A percentile compares a stretch with the other conserved stretches of the same genome.
Evolutionary conservation across 2,113 vertebrate genomes (phyloP).

Genomic region (Rhinoptilus africanus): DNA sequence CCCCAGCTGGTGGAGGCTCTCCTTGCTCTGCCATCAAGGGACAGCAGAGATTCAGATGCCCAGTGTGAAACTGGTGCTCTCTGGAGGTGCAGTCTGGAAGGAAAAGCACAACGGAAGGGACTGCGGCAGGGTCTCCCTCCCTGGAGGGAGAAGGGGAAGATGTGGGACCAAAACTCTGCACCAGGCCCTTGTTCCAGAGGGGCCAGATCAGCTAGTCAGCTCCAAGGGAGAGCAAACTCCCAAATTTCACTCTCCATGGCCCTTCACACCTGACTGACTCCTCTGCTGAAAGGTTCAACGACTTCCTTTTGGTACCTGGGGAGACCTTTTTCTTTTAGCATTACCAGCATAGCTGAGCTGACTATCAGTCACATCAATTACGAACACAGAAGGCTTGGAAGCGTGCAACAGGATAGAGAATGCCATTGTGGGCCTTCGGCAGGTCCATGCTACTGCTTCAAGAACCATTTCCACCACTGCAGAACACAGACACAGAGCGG

Average conservation of each 20-base stretch:
- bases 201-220: neutral
- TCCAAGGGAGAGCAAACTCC: neutral
- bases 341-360: neutral
- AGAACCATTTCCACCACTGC: neutral
- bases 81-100: neutral
- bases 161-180: neutral
- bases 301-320: neutral
- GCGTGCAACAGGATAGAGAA: neutral
- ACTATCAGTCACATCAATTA: neutral
- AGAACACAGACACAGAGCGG: neutral
- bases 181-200: neutral
- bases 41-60: neutral
- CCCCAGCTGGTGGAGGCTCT: neutral
- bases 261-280: neutral
- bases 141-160: neutral
- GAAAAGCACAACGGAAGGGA: neutral
- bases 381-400: neutral
- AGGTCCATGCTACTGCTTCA: rapidly evolving
- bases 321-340: neutral
- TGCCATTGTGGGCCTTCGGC: neutral
- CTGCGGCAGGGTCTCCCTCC: neutral
- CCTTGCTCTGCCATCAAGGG: neutral
- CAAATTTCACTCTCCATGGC: neutral
- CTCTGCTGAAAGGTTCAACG: neutral
- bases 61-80: neutral